Evolutionary conservation across 2,113 vertebrate genomes (phyloP), one percentile per base, ranked within the genome.

Genomic region (Papio anubis): DNA sequence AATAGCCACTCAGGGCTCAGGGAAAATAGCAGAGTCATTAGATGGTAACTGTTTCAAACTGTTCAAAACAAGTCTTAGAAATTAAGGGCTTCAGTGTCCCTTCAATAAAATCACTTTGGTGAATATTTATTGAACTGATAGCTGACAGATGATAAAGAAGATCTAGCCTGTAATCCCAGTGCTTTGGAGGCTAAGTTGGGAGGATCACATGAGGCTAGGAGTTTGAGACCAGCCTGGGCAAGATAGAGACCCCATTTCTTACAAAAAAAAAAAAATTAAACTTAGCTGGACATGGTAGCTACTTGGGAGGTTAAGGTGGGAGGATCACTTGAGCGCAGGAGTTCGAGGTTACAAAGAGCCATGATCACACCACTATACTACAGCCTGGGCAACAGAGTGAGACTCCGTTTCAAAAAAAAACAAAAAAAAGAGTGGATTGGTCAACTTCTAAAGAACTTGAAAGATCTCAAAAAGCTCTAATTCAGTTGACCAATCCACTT

Each of bases 11-110:
- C 93, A 86, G 55, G 43, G 76, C 38, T 96, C 89, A 43, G 80
- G 68, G 68, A 97, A 89, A 50, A 70, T 2, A 96, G 84, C 59
- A 86, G 72, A 96, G 88, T 66, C 90, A 83, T 94, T 96, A 87
- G 50, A 40, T 45, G 17, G 25, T 21, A 93, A 92, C n/a, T 64
- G 66, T 59, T 95, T 88, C 76, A 59, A 90, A 87, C 76, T 48
- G 90, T 61, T 93, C 92, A 78, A 48, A 96, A 45, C 50, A 70
- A 97, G 82, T 72, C 79, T 90, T 52, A 88, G 75, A 96, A 94
- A 93, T 68, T 59, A 96, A 81, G 48, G 64, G 25, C 38, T 38
- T 93, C 40, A 17, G 21, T 73, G 20, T 55, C 78, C 72, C 64
- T 88, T 93, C 75, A 68, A 2, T 68, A 94, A 97, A 81, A 96